These are phyloP conservation scores for Xestia rhomboidea DNA, from an alignment of 2,888 invertebrate genomes.

Conservation along the genomic window DNA sequence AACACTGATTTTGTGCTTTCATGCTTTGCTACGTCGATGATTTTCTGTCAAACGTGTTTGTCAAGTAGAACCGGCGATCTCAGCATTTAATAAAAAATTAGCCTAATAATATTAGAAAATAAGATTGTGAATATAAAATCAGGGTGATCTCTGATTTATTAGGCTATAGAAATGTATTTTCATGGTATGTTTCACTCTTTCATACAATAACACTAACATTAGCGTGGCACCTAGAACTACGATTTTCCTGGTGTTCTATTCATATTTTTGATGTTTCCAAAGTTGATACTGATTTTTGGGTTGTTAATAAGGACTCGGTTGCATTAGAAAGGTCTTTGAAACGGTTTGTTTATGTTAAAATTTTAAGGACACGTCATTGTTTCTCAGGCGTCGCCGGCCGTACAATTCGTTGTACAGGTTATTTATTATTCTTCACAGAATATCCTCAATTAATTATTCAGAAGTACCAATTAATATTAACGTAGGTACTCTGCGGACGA, in stretches of 20 bases:
- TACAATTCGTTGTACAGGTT: slow-evolving; percentile 59
- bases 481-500: neutral
- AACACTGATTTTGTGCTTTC: slow-evolving; percentile 59
- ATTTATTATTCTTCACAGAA: slow-evolving; percentile 24
- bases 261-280: neutral
- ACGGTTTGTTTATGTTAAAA: slow-evolving; percentile 24
- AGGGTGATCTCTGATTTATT: slow-evolving; percentile 62
- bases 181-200: slow-evolving; percentile 74
- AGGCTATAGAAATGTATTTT: slow-evolving; percentile 73
- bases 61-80: slow-evolving; percentile 70
- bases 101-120: slow-evolving; percentile 56
- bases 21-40: slow-evolving; percentile 81
- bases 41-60: slow-evolving; percentile 78
- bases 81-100: slow-evolving; percentile 47
- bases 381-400: slow-evolving; percentile 65
- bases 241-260: slow-evolving; percentile 9
- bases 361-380: slow-evolving; percentile 82
- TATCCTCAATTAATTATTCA: neutral
- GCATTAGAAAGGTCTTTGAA: neutral
- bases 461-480: neutral
- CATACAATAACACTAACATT: slow-evolving; percentile 33
- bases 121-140: slow-evolving; percentile 56
- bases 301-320: neutral
- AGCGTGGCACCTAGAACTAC: slow-evolving; percentile 55
- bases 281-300: neutral